Evolutionary conservation across 23 tunicate species (phyloP).

Genomic region (Clavelina lepadiformis): DNA sequence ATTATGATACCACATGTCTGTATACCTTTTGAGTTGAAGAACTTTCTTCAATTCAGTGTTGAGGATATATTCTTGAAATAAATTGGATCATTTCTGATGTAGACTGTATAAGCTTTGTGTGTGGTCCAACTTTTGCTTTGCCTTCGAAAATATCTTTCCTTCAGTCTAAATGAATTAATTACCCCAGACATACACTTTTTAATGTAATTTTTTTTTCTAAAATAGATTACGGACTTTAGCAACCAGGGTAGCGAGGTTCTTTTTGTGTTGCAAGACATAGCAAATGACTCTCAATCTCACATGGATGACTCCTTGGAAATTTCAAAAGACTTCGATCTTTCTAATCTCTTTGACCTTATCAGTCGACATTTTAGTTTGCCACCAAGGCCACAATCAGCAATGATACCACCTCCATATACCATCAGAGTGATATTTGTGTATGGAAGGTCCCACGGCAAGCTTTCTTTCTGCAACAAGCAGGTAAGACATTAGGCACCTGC

Average conservation of each 20-base stretch:
- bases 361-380: slow-evolving; percentile 26
- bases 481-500: neutral
- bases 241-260: slow-evolving; percentile 18
- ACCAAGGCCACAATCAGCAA: neutral
- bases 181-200: too few relatives aligned
- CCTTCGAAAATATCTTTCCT: too few relatives aligned
- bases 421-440: slow-evolving; percentile 60
- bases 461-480: neutral
- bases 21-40: too few relatives aligned
- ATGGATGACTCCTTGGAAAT: slow-evolving; percentile 4
- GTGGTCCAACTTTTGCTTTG: too few relatives aligned
- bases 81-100: too few relatives aligned
- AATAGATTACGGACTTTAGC: slow-evolving; percentile 34
- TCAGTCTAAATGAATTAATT: too few relatives aligned
- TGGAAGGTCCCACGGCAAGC: slow-evolving; percentile 55
- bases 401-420: slow-evolving; percentile 25
- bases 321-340: slow-evolving; percentile 17
- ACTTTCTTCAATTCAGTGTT: too few relatives aligned
- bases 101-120: too few relatives aligned
- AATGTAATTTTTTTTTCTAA: too few relatives aligned
- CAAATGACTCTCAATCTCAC: neutral
- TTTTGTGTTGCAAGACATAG: slow-evolving; percentile 52
- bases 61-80: too few relatives aligned
- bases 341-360: slow-evolving; percentile 26
- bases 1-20: too few relatives aligned